Evolutionary conservation across 2,113 vertebrate species (phyloP).

Genomic region (Drymodes brunneopygia): DNA sequence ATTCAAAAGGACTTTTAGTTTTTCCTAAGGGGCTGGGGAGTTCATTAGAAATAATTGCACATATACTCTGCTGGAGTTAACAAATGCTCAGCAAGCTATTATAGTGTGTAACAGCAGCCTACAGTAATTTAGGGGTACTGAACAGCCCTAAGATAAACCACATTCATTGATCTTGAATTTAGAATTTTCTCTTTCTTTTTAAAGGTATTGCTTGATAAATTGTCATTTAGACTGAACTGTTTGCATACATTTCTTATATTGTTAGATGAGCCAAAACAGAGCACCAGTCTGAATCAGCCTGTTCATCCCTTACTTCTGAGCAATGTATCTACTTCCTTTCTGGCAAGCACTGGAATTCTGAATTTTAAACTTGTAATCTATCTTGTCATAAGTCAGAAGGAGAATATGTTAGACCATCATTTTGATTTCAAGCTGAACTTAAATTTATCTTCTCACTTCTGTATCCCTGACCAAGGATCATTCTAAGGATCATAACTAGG

Average conservation of each 20-base stretch:
- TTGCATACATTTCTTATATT: not conserved
- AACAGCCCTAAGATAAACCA: not conserved
- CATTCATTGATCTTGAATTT: not conserved
- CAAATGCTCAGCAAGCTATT: slow-evolving; percentile 48
- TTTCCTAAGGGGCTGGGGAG: not conserved
- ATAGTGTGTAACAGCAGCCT: not conserved
- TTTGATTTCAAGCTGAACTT: not conserved
- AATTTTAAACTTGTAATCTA: not conserved
- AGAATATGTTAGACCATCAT: not conserved
- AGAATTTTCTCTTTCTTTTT: not conserved
- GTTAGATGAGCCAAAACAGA: not conserved
- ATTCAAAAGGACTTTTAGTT: not conserved
- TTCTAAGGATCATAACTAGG: not conserved
- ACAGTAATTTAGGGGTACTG: not conserved
- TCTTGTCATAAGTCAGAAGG: not conserved
- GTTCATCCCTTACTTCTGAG: not conserved
- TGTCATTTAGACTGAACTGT: not conserved
- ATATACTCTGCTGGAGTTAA: slow-evolving; percentile 43
- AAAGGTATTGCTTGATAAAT: not conserved
- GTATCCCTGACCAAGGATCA: not conserved
- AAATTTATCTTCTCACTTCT: not conserved
- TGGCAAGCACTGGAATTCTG: not conserved
- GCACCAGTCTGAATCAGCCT: not conserved
- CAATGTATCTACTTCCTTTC: not conserved
- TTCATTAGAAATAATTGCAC: slow-evolving; percentile 49